Base-by-base conservation (phyloP, 92 coral and sea anemone species). In the Zoanthus solanderi region DNA sequence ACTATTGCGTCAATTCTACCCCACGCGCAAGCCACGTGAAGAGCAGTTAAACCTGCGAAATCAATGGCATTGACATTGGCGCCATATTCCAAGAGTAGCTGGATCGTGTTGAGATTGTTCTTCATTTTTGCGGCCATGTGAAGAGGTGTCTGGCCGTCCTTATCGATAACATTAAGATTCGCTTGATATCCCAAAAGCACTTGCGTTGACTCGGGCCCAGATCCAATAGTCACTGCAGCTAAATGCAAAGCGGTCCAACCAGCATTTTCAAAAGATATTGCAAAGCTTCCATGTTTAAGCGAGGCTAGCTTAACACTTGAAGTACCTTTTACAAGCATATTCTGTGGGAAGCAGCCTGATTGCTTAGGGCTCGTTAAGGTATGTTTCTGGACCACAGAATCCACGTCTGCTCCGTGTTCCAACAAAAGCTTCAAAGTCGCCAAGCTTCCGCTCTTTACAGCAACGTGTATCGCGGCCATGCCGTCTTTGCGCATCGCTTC, bases 11-110 rank as follows among this genome's bases (percentile, higher is more conserved):
- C 83, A 58, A 6, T 37, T 78, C 83, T 78, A 61, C 18, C 69
- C 83, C 83, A 78, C 71, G 71, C 37, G 53, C 83, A 78, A 58
- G 83, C 83, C 54, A 78, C 83, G 71, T 78, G 83, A 44, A 78
- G 69, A 78, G 83, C 69, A 32, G 83, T 78, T 32, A 45, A 78
- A 44, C 83, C 71, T 23, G 71, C 54, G 23, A 50, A n/a, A n/a
- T 78, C 46, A 37, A 32, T 52, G 17, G 83, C 83, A 14, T 58
- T 78, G 83, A 57, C 83, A 32, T 78, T 32, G 56, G 83, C 83
- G 5, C 83, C 69, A 54, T 31, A 50, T 56, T 78, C 23, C 71
- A 78, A 34, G 17, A 78, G 66, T 5, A 78, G n/a, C 37, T 56
- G 71, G 16, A 78, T 28, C 15, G 83, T 78, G 17, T 34, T 71